Conservation (phyloP, 2,797 vertebrate genomes). For the Anguilla anguilla region DNA sequence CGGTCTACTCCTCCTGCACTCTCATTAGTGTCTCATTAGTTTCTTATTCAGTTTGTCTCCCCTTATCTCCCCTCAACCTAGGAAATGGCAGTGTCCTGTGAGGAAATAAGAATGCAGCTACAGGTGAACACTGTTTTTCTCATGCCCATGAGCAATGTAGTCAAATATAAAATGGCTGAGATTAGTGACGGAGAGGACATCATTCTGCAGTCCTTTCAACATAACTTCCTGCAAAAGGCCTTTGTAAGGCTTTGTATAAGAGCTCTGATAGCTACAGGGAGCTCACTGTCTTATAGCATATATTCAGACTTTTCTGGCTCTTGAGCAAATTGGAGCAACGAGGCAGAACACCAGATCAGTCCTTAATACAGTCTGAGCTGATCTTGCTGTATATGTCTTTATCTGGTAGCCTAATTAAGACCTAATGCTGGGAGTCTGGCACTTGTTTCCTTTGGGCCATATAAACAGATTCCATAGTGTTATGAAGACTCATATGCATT, state of each 20-base stretch:
- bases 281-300: not conserved
- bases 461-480: not conserved
- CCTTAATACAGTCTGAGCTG: constrained; percentile 13
- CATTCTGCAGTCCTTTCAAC: not conserved
- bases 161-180: not conserved
- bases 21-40: not conserved
- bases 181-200: not conserved
- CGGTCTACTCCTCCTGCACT: not conserved
- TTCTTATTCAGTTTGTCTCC: not conserved
- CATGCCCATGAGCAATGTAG: not conserved
- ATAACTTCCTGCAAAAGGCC: not conserved
- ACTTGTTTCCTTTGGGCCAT: not conserved
- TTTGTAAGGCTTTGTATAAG: not conserved
- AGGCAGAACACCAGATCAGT: constrained; percentile 13
- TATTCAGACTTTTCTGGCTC: not conserved
- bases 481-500: not conserved
- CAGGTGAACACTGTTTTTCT: not conserved
- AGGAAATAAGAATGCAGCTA: constrained; percentile 13
- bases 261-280: not conserved
- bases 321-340: not conserved
- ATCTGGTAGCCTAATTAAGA: not conserved
- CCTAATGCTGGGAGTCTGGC: not conserved
- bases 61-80: constrained; percentile 7
- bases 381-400: not conserved
- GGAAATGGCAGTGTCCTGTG: not conserved